Evolutionary conservation across 2,888 invertebrate genomes (phyloP), one percentile per base, ranked within the genome.

Genomic region (Ellobium chinense): DNA sequence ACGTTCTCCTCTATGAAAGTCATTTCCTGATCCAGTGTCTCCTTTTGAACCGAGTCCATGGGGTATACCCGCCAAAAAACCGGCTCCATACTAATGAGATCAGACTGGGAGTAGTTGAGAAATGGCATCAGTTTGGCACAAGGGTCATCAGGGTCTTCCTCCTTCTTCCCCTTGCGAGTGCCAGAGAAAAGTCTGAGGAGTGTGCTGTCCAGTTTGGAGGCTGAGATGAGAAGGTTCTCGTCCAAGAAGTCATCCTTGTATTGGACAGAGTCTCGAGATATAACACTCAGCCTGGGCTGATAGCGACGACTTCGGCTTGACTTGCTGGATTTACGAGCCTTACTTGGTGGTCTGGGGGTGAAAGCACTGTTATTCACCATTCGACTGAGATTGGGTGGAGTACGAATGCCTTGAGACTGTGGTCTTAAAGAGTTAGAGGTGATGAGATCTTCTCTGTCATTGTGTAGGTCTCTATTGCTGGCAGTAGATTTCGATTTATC

Each of bases 71-170:
- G n/a, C 78, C 78, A 78, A 70, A 62, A 31, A 18, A 78, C 77
- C 2, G 77, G 36, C 5, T 78, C 77, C 68, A 78, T 56, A 31
- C 69, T 78, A 37, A 78, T 78, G n/a, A 78, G 77, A 37, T 78
- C 77, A 5, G 77, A 78, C 39, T 78, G 56, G 5, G 62, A 37
- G 39, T 78, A 78, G 39, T 78, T 60, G 27, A 69, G 29, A 29
- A 56, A 78, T 1, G 77, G 77, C 60, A 78, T 58, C 60, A 78
- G 69, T 1, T 1, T 14, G 1, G 31, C n/a, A 5, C 27, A 60
- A 7, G 31, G 9, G 5, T 68, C 60, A 14, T 37, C n/a, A n/a
- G 7, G 12, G 7, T 68, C 29, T 29, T 37, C 27, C 18, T 37
- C 36, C 24, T 37, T 3, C 18, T 39, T 37, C 12, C 27, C n/a